phyloP scores from a whole-genome alignment of 1,140 invertebrate genomes.

The Papilio polytes region DNA sequence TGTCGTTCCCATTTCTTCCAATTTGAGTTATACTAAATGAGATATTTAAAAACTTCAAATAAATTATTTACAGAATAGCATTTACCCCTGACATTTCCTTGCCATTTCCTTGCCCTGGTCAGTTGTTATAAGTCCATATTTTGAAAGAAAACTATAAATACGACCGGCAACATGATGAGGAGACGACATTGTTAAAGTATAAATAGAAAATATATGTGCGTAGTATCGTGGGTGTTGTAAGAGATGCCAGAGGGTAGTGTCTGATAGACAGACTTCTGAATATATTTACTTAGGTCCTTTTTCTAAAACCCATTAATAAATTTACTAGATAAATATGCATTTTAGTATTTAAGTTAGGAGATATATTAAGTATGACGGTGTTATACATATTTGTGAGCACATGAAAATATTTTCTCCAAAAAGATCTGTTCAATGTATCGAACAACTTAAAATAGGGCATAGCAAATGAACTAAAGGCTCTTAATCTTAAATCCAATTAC shows the following conservation, averaged over 20 bases:
- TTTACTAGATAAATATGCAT: neutral
- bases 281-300: neutral
- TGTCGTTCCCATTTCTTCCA: too few relatives aligned
- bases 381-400: neutral
- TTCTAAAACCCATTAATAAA: neutral
- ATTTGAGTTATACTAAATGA: too few relatives aligned
- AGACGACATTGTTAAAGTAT: neutral
- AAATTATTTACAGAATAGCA: too few relatives aligned
- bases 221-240: neutral
- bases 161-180: neutral
- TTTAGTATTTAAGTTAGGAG: neutral
- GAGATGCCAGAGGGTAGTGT: neutral
- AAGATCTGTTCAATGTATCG: neutral
- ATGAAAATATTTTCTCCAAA: neutral
- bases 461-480: neutral
- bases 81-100: too few relatives aligned
- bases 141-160: neutral
- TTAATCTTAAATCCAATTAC: neutral
- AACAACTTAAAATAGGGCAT: neutral
- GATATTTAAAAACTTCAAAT: too few relatives aligned
- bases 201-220: conserved; percentile 1
- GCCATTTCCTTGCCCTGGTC: neutral
- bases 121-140: neutral
- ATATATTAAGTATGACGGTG: neutral
- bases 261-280: neutral